Evolutionary conservation across 2,797 vertebrate species (phyloP).

Genomic region (Diceros bicornis): DNA sequence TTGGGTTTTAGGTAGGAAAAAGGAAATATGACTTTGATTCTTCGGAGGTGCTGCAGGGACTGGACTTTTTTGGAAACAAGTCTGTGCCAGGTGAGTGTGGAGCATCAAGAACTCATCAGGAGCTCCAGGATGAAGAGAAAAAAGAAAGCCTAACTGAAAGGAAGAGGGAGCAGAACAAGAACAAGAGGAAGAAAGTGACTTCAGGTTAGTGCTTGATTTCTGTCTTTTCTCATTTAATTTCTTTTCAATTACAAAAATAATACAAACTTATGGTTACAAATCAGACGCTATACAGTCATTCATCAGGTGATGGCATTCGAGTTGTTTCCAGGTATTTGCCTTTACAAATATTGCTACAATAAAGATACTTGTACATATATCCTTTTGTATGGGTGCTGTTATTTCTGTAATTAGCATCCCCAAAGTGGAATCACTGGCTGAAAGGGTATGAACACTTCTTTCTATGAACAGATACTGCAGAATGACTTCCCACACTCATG

Average conservation of each 20-base stretch:
- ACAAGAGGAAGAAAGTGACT: conserved; percentile 82
- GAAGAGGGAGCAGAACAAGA: conserved; percentile 66
- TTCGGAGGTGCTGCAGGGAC: conserved; percentile 84
- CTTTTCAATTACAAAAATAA: conserved; percentile 26
- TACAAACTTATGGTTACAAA: not conserved
- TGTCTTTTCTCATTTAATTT: conserved; percentile 17
- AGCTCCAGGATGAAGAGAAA: conserved; percentile 65
- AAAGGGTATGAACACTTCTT: not conserved
- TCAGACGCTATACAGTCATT: not conserved
- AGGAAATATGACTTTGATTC: conserved; percentile 77
- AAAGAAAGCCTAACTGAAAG: conserved; percentile 67
- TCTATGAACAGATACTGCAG: not conserved
- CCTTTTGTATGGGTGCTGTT: conserved; percentile 17
- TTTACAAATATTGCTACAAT: not conserved
- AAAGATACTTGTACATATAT: not conserved
- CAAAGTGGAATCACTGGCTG: not conserved
- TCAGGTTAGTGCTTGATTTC: conserved; percentile 81
- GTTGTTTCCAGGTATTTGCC: not conserved
- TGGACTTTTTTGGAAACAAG: conserved; percentile 93
- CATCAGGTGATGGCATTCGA: conserved; percentile 5
- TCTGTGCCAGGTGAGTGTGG: not conserved
- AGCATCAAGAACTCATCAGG: conserved; percentile 33
- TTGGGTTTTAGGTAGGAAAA: conserved; percentile 88
- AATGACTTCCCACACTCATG: not conserved
- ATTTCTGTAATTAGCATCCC: conserved; percentile 24